A percentile compares a stretch with the other conserved stretches of the same genome.
phyloP scores from a whole-genome alignment of 2,113 vertebrate species.

The Serilophus lunatus region DNA sequence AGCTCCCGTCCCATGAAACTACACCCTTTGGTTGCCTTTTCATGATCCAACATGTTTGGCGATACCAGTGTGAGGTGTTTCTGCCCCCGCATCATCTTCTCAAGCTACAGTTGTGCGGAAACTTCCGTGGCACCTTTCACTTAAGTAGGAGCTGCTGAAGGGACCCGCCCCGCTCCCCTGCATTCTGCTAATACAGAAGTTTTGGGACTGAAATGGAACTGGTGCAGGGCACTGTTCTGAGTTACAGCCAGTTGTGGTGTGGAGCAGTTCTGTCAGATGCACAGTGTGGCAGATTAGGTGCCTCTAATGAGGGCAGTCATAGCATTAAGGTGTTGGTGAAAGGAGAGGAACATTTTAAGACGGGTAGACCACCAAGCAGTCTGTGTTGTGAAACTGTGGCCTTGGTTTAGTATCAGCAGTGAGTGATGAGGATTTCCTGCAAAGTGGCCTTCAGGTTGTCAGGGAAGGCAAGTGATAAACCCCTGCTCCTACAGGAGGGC shows the following conservation, averaged over 20 bases:
- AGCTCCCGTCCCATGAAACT: neutral
- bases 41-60: neutral
- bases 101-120: neutral
- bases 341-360: neutral
- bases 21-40: constrained; percentile 25
- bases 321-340: neutral
- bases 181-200: rapidly evolving
- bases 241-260: neutral
- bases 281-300: neutral
- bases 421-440: neutral
- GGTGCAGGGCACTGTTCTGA: neutral
- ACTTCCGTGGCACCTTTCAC: neutral
- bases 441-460: neutral
- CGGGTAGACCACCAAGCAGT: neutral
- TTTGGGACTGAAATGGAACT: neutral
- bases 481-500: neutral
- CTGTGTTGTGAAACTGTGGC: neutral
- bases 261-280: neutral
- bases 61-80: neutral
- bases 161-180: neutral
- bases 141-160: neutral
- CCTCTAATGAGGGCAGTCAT: neutral
- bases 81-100: neutral
- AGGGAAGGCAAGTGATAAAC: neutral
- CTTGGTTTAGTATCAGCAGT: neutral